These are phyloP conservation scores for Diaprepes abbreviatus DNA, from an alignment of 2,888 invertebrate species.

Conservation along the genomic window DNA sequence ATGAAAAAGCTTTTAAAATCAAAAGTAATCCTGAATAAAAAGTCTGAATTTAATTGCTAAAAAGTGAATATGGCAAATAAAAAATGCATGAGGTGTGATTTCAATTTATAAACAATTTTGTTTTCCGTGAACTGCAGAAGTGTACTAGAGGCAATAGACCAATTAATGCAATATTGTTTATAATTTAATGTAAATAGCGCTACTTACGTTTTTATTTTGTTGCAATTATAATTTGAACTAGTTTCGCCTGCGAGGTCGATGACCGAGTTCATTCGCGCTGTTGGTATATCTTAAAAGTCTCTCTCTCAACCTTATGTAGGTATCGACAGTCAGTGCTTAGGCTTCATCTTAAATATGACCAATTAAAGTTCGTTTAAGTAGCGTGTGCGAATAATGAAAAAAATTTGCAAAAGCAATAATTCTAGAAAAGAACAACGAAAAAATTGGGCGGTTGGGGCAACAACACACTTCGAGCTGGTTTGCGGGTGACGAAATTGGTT, in stretches of 20 bases:
- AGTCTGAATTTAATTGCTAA: background rate
- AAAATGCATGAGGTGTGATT: conserved; percentile 21
- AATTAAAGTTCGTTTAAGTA: conserved; percentile 44
- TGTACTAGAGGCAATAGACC: conserved; percentile 13
- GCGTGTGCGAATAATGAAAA: conserved; percentile 22
- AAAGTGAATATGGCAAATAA: conserved; percentile 23
- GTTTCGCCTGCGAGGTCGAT: conserved; percentile 51
- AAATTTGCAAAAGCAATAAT: conserved; percentile 25
- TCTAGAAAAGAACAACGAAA: conserved; percentile 49
- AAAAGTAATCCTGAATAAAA: conserved; percentile 12
- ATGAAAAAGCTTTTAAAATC: background rate
- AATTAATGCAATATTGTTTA: conserved; percentile 46
- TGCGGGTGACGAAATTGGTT: conserved; percentile 57
- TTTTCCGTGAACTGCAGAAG: conserved; percentile 26
- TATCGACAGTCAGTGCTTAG: background rate
- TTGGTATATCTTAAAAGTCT: conserved; percentile 27
- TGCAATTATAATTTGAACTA: conserved; percentile 54
- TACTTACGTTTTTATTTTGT: conserved; percentile 54
- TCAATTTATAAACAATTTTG: conserved; percentile 35
- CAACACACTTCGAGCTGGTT: conserved; percentile 50
- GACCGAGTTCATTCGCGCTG: conserved; percentile 41
- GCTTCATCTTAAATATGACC: conserved; percentile 20
- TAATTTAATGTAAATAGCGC: conserved; percentile 49
- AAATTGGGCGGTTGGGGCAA: conserved; percentile 54
- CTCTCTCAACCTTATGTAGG: background rate